These are phyloP conservation scores for Pseudochaenichthys georgianus DNA, from an alignment of 2,797 vertebrate genomes.

Conservation along the genomic window DNA sequence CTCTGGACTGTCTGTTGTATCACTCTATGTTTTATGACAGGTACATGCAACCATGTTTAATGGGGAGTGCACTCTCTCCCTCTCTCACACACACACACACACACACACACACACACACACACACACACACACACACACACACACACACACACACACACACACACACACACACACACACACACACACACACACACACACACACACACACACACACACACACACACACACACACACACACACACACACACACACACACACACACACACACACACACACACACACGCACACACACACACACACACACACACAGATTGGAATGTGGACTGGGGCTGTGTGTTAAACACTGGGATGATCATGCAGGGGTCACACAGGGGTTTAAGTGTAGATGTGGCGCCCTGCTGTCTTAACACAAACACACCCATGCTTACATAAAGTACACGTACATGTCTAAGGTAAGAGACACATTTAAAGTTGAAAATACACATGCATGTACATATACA, in stretches of 20 bases:
- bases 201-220: slow-evolving; percentile 1
- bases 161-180: slow-evolving; percentile 11
- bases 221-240: slow-evolving; percentile 5
- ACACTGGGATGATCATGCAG: slow-evolving; percentile 35
- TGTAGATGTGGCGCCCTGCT: slow-evolving; percentile 39
- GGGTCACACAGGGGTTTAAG: slow-evolving; percentile 42
- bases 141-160: slow-evolving; percentile 13
- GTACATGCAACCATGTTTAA: slow-evolving; percentile 8
- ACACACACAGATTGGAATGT: slow-evolving; percentile 39
- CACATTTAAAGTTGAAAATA: neutral
- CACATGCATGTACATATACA: neutral
- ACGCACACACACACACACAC: slow-evolving; percentile 23
- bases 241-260: slow-evolving; percentile 10
- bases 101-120: slow-evolving; percentile 6
- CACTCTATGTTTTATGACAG: slow-evolving; percentile 12
- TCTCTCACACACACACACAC: slow-evolving; percentile 12
- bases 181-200: slow-evolving; percentile 9
- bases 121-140: slow-evolving; percentile 10
- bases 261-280: too few species aligned
- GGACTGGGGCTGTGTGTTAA: slow-evolving; percentile 37
- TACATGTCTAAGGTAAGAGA: neutral
- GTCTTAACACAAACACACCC: slow-evolving; percentile 34
- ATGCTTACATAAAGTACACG: slow-evolving; percentile 11
- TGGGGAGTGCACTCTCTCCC: too few species aligned
- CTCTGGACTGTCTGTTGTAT: slow-evolving; percentile 2